Base-by-base conservation (phyloP, 1,140 invertebrate species). In the Micrasema longulum region DNA sequence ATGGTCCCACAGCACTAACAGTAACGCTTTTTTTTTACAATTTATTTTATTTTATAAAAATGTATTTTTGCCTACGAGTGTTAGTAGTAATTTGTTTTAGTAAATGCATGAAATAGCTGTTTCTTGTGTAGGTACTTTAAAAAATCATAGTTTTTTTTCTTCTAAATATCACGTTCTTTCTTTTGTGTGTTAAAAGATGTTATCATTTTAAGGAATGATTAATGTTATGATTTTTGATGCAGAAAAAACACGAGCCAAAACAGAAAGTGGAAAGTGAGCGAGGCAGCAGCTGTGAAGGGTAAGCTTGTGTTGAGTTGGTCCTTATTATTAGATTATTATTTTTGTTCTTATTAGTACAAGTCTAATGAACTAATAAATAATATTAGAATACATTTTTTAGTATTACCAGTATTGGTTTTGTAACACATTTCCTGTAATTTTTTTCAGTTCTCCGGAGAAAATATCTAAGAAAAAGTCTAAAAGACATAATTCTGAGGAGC, bases 211-310 rank as follows among this genome's bases (percentile, higher is more conserved):
- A 9, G 22, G 18, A 18, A 41, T 38, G 41, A 38, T 60, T 1
- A 9, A 1, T 20, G 38, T 22, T 18, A 11, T 41, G 1, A 66
- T 74, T 68, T 69, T 82, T 83, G 79, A 71, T 77, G 81, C 83
- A 87, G 86, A 87, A 87, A 84, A 87, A 86, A 76, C 82, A 83
- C 76, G 78, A 80, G 69, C 77, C 78, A 71, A 83, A 83, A 79
- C 83, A 85, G 52, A 85, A 85, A 74, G 80, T 79, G 74, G 83
- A 80, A 67, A 84, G 80, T 55, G 80, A 79, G 11, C 79, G 80
- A 26, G 75, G 76, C 20, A 82, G 82, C 43, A 86, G 84, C 55
- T 77, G 81, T 22, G 83, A 86, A 23, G 84, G 82, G 85, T 86
- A 78, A 78, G 23, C 69, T 48, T 31, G n/a, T n/a, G n/a, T n/a